These are phyloP conservation scores for Aphrocallistes beatrix DNA, from an alignment of 37 sponge, comb jelly and placozoan genomes.

Conservation along the genomic window DNA sequence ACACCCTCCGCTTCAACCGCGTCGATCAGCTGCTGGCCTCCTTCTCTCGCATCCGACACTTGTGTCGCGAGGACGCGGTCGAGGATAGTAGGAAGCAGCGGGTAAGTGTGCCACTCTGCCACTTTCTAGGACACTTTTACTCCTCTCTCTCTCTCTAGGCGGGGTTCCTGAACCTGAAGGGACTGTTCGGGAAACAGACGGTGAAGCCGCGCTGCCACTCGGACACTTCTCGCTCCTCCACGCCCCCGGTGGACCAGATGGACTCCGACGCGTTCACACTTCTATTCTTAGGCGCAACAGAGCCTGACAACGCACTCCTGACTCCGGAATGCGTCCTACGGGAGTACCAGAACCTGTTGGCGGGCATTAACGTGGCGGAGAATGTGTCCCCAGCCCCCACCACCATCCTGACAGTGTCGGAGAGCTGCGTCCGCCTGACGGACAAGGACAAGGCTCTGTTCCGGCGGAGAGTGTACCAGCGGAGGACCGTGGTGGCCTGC, in stretches of 20 bases:
- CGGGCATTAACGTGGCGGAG: not conserved
- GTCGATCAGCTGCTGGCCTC: not conserved
- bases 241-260: not conserved
- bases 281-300: not conserved
- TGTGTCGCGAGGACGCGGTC: not conserved
- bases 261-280: slow-evolving; percentile 11
- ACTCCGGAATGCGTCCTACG: not conserved
- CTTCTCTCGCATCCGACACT: not conserved
- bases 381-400: not conserved
- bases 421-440: not conserved
- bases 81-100: not conserved
- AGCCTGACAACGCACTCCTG: not conserved
- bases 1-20: not conserved
- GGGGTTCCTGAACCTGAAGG: not conserved
- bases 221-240: not conserved
- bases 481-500: slow-evolving; percentile 5
- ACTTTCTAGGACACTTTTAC: not conserved
- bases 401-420: not conserved
- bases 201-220: not conserved
- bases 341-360: not conserved
- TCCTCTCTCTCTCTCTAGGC: not conserved
- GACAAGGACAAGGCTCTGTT: not conserved
- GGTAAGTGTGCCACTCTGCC: not conserved
- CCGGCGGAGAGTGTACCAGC: not conserved
- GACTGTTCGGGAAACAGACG: not conserved